phyloP scores from a whole-genome alignment of 2,888 invertebrate genomes.

The Crioceris asparagi region DNA sequence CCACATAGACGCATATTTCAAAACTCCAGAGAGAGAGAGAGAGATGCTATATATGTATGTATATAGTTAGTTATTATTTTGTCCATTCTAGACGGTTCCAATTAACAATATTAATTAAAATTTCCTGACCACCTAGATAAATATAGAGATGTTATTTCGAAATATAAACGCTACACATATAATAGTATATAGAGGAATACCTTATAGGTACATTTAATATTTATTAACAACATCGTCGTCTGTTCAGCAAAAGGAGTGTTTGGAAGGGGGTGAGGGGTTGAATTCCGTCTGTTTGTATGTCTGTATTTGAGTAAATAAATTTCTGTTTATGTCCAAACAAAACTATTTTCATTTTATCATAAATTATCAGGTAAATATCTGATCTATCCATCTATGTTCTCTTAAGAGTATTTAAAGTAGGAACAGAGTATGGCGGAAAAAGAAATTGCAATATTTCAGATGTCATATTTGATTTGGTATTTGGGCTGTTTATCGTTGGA shows the following conservation, averaged over 20 bases:
- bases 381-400: no score
- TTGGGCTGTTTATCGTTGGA: no score
- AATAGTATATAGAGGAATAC: slow-evolving; percentile 4
- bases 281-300: background rate
- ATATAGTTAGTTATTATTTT: slow-evolving; percentile 29
- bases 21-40: slow-evolving; percentile 24
- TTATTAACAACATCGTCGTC: slow-evolving; percentile 3
- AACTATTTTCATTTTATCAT: slow-evolving; percentile 27
- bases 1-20: slow-evolving; percentile 23
- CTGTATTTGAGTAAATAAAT: background rate
- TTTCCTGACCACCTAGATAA: slow-evolving; percentile 33
- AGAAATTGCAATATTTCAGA: no score
- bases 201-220: slow-evolving; percentile 9
- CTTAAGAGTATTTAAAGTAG: no score
- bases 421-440: no score
- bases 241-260: no score
- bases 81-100: slow-evolving; percentile 32
- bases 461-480: no score
- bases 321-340: background rate
- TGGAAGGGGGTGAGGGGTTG: no score
- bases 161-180: slow-evolving; percentile 9
- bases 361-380: slow-evolving; percentile 29
- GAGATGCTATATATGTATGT: no score
- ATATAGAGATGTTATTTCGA: slow-evolving; percentile 27
- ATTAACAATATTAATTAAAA: slow-evolving; percentile 35